Base-by-base conservation (phyloP, 2,888 invertebrate species). In the Drosophila niveifrons region DNA sequence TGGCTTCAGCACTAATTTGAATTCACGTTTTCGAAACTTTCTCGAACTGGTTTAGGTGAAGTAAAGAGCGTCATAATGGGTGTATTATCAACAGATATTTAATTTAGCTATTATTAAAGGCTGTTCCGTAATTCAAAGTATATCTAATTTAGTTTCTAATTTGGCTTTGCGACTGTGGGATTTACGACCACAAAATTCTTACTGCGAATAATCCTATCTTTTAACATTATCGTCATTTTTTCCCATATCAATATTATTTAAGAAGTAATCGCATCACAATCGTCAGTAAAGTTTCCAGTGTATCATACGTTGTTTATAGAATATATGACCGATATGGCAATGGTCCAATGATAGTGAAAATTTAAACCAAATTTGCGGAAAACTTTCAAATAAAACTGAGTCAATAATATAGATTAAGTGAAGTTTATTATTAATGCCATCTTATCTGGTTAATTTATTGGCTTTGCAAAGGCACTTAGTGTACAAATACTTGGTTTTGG, bases 371-470 rank as follows among this genome's bases (percentile, higher is more conserved):
- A 6, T 18, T 43, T n/a, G 6, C 31, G 9, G 10, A 44, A 55
- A 44, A 18, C n/a, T 13, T 46, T 43, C 18, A 10, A 50, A 41
- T 18, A 41, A 52, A 18, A 41, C 6, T 39, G 13, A 17, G 39
- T 36, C 1, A 51, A 15, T 15, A 17, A 48, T 58, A 64, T 28
- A 75, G 73, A 75, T 75, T 51, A 75, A 39, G 62, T 57, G 28
- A 57, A 11, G 43, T 61, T 70, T 75, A 84, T 74, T 66, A 48
- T 18, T 61, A 50, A 11, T 31, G 46, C 1, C 28, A 48, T 48
- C 46, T 81, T 77, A 81, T 78, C 75, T 59, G 56, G 34, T 58
- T 67, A 67, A 52, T 73, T 72, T 79, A 75, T 67, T 56, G 50
- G 58, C 56, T 50, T 53, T 59, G 53, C 41, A 51, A 48, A 36